Percentiles rank a stretch among this genome's conserved stretches.
phyloP scores from a whole-genome alignment of 2,113 vertebrate genomes.

The Pan troglodytes region DNA sequence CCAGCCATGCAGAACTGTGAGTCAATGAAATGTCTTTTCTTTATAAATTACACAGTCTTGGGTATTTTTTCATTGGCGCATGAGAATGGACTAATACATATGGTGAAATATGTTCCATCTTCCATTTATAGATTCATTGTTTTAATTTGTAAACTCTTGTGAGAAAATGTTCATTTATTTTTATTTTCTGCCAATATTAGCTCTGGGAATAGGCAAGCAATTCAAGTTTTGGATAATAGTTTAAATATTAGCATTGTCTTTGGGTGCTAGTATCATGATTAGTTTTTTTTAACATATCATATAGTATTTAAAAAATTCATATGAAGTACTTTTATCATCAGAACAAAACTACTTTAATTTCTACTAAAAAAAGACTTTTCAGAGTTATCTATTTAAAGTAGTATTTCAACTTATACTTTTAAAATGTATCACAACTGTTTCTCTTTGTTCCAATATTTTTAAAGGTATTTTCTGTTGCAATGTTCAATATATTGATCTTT shows the following conservation, averaged over 20 bases:
- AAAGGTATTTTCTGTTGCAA: neutral
- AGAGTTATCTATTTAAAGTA: neutral
- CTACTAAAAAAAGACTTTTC: neutral
- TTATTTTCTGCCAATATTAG: constrained; percentile 11
- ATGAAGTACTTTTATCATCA: neutral
- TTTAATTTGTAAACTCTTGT: neutral
- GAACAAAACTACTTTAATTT: constrained; percentile 17
- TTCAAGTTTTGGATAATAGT: neutral
- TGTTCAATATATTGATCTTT: neutral
- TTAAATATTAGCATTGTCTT: constrained; percentile 16
- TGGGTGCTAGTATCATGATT: neutral
- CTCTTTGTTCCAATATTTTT: neutral
- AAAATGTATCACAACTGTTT: neutral
- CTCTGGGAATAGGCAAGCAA: neutral
- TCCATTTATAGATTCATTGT: neutral
- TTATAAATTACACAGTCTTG: too few species aligned
- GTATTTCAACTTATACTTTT: neutral
- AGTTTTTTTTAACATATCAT: neutral
- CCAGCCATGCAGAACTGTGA: too few species aligned
- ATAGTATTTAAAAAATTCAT: neutral
- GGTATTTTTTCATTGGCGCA: too few species aligned
- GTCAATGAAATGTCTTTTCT: too few species aligned
- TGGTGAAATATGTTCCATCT: neutral
- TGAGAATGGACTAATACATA: too few species aligned
- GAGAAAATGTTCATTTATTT: neutral